Conservation (phyloP, 1,140 invertebrate genomes). For the Acyrthosiphon pisum region DNA sequence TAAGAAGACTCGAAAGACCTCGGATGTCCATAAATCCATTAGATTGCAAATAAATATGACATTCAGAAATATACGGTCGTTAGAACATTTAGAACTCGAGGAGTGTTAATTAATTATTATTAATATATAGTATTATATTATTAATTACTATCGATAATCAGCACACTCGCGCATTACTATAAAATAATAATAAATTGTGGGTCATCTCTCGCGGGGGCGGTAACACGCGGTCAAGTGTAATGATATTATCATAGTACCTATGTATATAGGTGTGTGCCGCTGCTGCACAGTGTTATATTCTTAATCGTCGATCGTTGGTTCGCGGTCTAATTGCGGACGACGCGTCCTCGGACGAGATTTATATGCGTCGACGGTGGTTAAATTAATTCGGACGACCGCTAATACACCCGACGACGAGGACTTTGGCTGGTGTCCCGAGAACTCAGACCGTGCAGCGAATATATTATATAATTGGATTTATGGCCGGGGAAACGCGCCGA, state of each 20-base stretch:
- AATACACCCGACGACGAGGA: background rate
- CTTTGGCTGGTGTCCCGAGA: slow-evolving; percentile 6
- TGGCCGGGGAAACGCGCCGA: background rate
- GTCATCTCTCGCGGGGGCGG: background rate
- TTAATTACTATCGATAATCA: no score
- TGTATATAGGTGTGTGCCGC: background rate
- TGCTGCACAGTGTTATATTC: background rate
- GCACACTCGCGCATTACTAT: background rate
- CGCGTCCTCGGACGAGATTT: background rate
- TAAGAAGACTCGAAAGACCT: background rate
- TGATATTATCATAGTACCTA: background rate
- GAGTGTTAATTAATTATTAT: no score
- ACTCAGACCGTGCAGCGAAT: background rate
- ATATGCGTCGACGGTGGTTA: background rate
- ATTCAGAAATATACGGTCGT: no score
- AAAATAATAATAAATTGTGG: no score
- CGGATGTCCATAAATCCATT: no score
- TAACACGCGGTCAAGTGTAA: background rate
- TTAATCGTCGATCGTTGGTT: background rate
- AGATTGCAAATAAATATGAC: no score
- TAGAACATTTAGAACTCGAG: no score
- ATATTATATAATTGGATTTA: background rate
- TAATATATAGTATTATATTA: no score
- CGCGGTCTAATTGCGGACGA: background rate
- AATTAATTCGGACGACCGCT: background rate